Conservation (phyloP, 2,113 vertebrate genomes). For the crab-eating macaque (Macaca fascicularis) region T2T-MFA8v1.1 NC_088379.1:131831501-131832000, state of each 20-base stretch:
- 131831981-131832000: background rate
- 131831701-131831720: background rate
- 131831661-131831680: background rate
- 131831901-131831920: too few species aligned
- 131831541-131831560: background rate
- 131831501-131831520: constrained; percentile 34
- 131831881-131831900: too few species aligned
- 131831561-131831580: background rate
- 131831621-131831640: constrained; percentile 22
- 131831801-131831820: too few species aligned
- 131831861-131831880: too few species aligned
- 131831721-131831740: background rate
- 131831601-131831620: constrained; percentile 12
- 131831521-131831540: constrained; percentile 40
- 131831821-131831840: too few species aligned
- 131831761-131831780: background rate
- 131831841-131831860: too few species aligned
- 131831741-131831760: background rate
- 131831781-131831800: background rate
- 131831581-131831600: constrained; percentile 27
- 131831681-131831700: background rate
- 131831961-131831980: too few species aligned
- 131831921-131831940: too few species aligned
- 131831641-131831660: background rate
- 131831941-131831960: too few species aligned